Base-by-base conservation (phyloP, 2,797 vertebrate genomes). In the Oreortyx pictus region DNA sequence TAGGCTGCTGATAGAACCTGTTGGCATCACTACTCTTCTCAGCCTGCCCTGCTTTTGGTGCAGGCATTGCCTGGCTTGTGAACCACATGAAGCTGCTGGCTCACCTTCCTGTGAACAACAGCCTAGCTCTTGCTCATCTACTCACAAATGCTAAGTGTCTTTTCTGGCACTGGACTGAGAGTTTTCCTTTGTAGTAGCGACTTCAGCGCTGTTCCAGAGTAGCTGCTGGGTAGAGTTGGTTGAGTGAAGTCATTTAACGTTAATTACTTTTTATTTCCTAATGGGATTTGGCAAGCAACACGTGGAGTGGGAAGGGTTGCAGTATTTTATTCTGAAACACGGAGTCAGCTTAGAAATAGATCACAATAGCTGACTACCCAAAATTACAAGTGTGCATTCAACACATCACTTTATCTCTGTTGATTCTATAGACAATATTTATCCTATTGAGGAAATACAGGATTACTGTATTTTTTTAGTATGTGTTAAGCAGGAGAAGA, bases 271-370 rank as follows among this genome's bases (percentile, higher is more conserved):
- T 74, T 23, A 39, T 89, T 89, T 93, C 72, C 82, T 87, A 74
- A 90, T 90, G 76, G 50, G 9, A 87, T 92, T 93, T 90, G 85
- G 84, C 79, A 92, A 75, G 46, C 66, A 16, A 20, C 39, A 29
- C 35, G 33, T 49, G 44, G 62, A 59, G 59, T 85, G 68, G 49
- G 76, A 74, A 20, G n/a, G 18, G 75, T 43, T 91, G 82, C 72
- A 86, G 29, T 82, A 77, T 92, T 92, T 92, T 68, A 35, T 60
- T 80, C 31, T 43, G 78, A 87, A 80, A 62, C 54, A 43, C 75
- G 56, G 84, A 90, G 73, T 96, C 92, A 95, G 89, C 92, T 33
- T 23, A 87, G 73, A 54, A 74, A 56, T 46, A 88, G 82, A 82
- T 83, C 85, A 39, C 46, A 75, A 8, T 10, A 90, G 79, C 89